These are phyloP conservation scores for Odontothrips loti DNA, from an alignment of 2,888 invertebrate species.

Conservation along the genomic window DNA sequence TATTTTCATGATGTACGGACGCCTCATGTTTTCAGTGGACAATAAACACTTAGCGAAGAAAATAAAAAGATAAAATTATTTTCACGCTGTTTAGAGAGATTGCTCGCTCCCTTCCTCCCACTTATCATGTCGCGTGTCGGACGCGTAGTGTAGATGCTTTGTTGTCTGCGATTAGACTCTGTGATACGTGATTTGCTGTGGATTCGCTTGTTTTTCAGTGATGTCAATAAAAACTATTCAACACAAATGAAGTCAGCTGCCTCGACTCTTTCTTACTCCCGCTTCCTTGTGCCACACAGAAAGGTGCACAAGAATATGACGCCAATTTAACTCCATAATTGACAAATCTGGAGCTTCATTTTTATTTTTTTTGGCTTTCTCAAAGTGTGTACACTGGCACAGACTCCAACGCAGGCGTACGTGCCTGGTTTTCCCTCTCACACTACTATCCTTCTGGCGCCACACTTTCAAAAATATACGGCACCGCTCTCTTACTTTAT, in stretches of 20 bases:
- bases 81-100: neutral
- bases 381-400: too few species aligned
- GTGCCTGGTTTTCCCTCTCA: too few species aligned
- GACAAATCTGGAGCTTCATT: too few species aligned
- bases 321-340: too few species aligned
- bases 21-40: constrained; percentile 1
- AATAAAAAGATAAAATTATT: neutral
- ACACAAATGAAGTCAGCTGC: neutral
- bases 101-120: neutral
- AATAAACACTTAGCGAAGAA: neutral
- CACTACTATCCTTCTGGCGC: too few species aligned
- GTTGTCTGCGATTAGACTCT: constrained; percentile 16
- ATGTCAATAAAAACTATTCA: constrained; percentile 12
- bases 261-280: too few species aligned
- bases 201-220: constrained; percentile 26
- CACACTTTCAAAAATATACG: too few species aligned
- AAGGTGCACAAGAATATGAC: too few species aligned
- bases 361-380: too few species aligned
- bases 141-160: neutral
- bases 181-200: constrained; percentile 13
- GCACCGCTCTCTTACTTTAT: neutral
- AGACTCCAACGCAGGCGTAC: too few species aligned
- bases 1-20: too few species aligned
- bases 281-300: too few species aligned
- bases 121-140: neutral